Conservation (phyloP, 2,888 invertebrate species). For the Nowickia ferox region DNA sequence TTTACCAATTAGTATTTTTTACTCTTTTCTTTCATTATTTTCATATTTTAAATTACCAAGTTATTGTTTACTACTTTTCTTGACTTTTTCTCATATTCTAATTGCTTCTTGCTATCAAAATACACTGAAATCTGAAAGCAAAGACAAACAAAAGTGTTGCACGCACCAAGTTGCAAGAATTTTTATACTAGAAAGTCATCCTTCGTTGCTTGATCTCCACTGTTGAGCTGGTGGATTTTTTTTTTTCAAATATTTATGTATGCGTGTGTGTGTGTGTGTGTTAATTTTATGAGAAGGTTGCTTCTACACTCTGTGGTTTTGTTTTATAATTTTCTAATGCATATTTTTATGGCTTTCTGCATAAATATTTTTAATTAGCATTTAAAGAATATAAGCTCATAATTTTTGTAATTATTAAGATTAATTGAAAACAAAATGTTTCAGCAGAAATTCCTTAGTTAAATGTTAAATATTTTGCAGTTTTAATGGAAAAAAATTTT, state of each 20-base stretch:
- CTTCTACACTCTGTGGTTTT: constrained; percentile 17
- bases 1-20: constrained; percentile 4
- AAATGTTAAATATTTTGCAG: too few species aligned
- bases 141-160: background rate
- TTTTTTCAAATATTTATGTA: constrained; percentile 1
- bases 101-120: background rate
- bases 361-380: background rate
- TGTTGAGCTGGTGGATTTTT: background rate
- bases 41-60: constrained; percentile 30
- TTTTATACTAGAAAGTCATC: background rate
- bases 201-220: background rate
- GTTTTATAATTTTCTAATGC: background rate
- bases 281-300: constrained; percentile 27
- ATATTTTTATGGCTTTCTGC: background rate
- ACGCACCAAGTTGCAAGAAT: background rate
- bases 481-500: too few species aligned
- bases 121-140: background rate
- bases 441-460: too few species aligned
- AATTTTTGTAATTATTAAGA: too few species aligned
- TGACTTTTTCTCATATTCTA: background rate
- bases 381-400: constrained; percentile 10
- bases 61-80: background rate
- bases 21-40: background rate
- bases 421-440: too few species aligned
- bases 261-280: background rate